phyloP scores from a whole-genome alignment of 2,888 invertebrate genomes.

The Clistopyga incitator region DNA sequence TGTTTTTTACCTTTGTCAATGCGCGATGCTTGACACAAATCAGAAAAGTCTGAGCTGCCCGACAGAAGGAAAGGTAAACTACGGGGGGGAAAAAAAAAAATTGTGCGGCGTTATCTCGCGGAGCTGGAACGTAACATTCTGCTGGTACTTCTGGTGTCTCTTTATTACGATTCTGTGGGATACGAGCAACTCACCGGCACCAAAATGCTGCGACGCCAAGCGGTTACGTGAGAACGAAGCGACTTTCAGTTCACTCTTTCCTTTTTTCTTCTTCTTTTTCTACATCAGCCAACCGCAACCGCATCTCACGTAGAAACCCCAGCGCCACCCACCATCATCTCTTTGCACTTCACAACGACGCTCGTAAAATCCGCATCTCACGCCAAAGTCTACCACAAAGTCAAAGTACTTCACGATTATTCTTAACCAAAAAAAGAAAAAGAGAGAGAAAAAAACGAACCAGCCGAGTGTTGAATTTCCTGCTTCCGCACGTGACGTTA shows the following conservation, averaged over 20 bases:
- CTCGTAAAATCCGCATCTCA: not conserved
- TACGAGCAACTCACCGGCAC: constrained; percentile 16
- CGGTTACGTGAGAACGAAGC: constrained; percentile 10
- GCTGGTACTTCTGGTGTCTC: constrained; percentile 59
- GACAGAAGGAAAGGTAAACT: not conserved
- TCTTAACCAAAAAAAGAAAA: not conserved
- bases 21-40: not conserved
- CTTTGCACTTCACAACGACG: constrained; percentile 27
- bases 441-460: constrained; percentile 6
- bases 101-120: constrained; percentile 19
- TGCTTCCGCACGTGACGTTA: not conserved
- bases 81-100: constrained; percentile 18
- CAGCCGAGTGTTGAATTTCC: not conserved
- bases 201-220: constrained; percentile 31
- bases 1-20: not conserved
- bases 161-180: constrained; percentile 63
- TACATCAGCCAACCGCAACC: constrained; percentile 30
- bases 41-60: not conserved
- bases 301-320: constrained; percentile 12
- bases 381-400: not conserved
- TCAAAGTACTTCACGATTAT: constrained; percentile 14
- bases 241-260: no score
- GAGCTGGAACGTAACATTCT: constrained; percentile 55
- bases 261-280: constrained; percentile 17
- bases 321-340: not conserved